Conservation (phyloP, 2,797 vertebrate species). For the Channallabes apus region DNA sequence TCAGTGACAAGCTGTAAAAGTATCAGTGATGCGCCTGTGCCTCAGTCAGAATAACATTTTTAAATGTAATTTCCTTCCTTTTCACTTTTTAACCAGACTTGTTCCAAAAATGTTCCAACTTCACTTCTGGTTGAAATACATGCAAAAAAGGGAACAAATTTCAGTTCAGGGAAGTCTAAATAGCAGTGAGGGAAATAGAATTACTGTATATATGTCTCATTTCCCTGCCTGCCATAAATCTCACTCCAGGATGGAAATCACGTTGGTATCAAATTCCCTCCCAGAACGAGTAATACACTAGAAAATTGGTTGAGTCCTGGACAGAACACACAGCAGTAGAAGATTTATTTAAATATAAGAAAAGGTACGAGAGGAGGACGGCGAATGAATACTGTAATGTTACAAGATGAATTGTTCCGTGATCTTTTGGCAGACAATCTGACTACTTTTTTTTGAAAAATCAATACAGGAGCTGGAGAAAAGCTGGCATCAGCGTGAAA, state of each 20-base stretch:
- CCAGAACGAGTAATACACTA: slow-evolving; percentile 11
- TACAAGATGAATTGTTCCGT: not conserved
- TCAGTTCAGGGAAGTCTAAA: not conserved
- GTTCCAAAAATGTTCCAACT: not conserved
- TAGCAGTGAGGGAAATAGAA: slow-evolving; percentile 2
- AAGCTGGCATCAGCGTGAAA: not conserved
- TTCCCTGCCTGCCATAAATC: slow-evolving; percentile 7
- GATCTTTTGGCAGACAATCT: slow-evolving; percentile 23
- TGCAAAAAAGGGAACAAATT: not conserved
- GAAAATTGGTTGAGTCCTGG: slow-evolving; percentile 2
- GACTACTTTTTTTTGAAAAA: slow-evolving; percentile 3
- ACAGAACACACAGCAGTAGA: slow-evolving; percentile 10
- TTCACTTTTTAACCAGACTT: not conserved
- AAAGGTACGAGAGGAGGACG: not conserved
- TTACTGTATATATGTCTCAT: slow-evolving; percentile 8
- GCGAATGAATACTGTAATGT: not conserved
- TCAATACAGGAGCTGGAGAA: not conserved
- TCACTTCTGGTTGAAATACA: not conserved
- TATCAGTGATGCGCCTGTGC: not conserved
- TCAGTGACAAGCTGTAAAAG: not conserved
- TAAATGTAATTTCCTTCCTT: slow-evolving; percentile 10
- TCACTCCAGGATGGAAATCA: not conserved
- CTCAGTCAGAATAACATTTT: not conserved
- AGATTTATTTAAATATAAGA: slow-evolving; percentile 20
- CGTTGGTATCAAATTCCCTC: slow-evolving; percentile 23